Base-by-base conservation (phyloP, 1,140 invertebrate genomes). In the Formica selysi region DNA sequence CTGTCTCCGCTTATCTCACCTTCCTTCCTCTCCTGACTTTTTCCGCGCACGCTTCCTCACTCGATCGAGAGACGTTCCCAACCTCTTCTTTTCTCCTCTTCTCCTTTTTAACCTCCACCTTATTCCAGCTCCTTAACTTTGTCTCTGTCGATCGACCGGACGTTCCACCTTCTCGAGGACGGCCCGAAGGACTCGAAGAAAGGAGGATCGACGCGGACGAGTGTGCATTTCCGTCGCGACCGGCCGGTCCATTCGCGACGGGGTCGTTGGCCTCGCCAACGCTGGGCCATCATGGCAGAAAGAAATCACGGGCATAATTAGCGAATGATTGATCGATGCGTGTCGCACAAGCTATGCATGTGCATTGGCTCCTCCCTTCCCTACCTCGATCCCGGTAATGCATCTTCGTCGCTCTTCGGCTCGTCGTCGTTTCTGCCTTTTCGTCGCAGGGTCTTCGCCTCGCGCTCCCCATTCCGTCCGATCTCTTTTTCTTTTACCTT, bases 251-350 rank as follows among this genome's bases (percentile, higher is more conserved):
- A 70, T 88, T 84, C 70, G 65, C 87, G 81, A 74, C 86, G 87
- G 41, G 90, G 90, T 91, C 91, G 88, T 90, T 64, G 92, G 57
- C 89, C 91, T 79, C 88, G 87, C 71, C 76, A 85, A 90, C 68
- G 89, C 79, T 86, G 91, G 87, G 51, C 87, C 85, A 87, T 73
- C 88, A 80, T 91, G 90, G 92, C 92, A 92, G 93, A 94, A 94
- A 94, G 92, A 93, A 94, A 93, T 93, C 91, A 90, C 92, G 91
- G 89, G 93, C 94, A 94, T 94, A 94, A 94, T 94, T 94, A 94
- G 92, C 93, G 94, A 94, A 94, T 94, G 93, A 94, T 94, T 94
- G 94, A 94, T 94, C 92, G 94, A 94, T 94, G 93, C 91, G 92
- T 92, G 93, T 94, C 93, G 90, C 89, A 88, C 87, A 86, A 93